Evolutionary conservation across 1,140 invertebrate species (phyloP), one percentile per base, ranked within the genome.

Genomic region (Penaeus chinensis): DNA sequence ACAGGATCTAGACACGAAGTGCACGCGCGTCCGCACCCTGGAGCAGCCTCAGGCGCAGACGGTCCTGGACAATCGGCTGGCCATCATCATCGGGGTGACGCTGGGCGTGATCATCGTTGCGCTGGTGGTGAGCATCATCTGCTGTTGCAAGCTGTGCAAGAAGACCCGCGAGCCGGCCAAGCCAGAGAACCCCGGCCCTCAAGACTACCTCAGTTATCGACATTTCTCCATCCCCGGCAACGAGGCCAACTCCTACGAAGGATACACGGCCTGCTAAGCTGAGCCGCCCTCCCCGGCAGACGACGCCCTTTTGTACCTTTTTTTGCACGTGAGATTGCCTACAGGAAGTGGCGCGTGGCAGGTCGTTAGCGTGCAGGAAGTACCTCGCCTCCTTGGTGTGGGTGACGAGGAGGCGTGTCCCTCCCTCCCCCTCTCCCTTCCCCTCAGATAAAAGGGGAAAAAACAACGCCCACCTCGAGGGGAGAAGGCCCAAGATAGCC

Each of bases 91-190:
- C 11, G 96, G 96, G 63, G 95, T 95, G 91, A 96, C 95, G 89
- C 95, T 97, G 94, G 96, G 96, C 84, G 96, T 96, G 91, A 94
- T 96, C 27, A 95, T 97, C 13, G 96, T 97, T 91, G 66, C 84
- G 13, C 93, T 97, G 27, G 94, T 96, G 1, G 93, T 97, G 87
- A 95, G 97, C 3, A 95, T 96, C 2, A 94, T 96, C 47, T 93
- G 97, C n/a, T 96, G 96, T 27, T 97, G 96, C 91, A 94, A 97
- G 89, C 96, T 97, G 91, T 94, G 96, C 87, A 96, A 97, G 91
- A 96, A 96, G 92, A 95, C 96, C 90, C 93, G 96, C 22, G 94
- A 95, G 79, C 94, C 95, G 13, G 93, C 94, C 7, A 97, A 97
- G 92, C 92, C 87, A 13, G 94, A 94, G 91, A 94, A 93, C 11